These are phyloP conservation scores for Zeus faber DNA, from an alignment of 2,113 vertebrate genomes.

Conservation along the genomic window DNA sequence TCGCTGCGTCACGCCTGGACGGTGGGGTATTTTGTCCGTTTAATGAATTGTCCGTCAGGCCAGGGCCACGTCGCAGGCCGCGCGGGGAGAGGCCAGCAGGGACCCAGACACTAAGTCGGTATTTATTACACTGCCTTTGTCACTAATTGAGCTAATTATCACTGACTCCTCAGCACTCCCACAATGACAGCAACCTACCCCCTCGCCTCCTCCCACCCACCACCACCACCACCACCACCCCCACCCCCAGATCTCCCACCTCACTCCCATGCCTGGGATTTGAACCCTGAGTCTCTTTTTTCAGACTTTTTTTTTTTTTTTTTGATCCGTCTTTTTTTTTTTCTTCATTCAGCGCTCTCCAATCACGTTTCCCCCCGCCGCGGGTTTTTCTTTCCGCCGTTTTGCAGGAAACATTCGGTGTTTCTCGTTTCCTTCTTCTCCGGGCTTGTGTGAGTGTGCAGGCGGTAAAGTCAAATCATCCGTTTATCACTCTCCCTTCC, in stretches of 20 bases:
- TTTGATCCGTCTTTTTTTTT: no score
- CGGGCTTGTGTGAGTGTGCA: no score
- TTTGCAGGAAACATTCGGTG: conserved; percentile 5
- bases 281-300: conserved; percentile 56
- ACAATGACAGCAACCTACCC: conserved; percentile 85
- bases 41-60: conserved; percentile 99
- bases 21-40: conserved; percentile 96
- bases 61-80: conserved; percentile 89
- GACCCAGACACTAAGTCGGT: conserved; percentile 99
- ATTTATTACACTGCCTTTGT: conserved; percentile 99
- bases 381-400: conserved; percentile 9
- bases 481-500: no score
- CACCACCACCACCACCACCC: no score
- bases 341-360: no score
- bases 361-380: no score
- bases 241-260: conserved; percentile 57
- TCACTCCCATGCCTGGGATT: conserved; percentile 71
- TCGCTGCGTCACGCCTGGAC: conserved; percentile 97
- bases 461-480: no score
- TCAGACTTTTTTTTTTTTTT: no score
- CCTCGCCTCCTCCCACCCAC: conserved; percentile 56
- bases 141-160: conserved; percentile 99
- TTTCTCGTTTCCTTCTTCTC: no score
- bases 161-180: conserved; percentile 96
- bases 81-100: conserved; percentile 95